Evolutionary conservation across 1,140 invertebrate genomes (phyloP).

Genomic region (Rhagoletis pomonella): DNA sequence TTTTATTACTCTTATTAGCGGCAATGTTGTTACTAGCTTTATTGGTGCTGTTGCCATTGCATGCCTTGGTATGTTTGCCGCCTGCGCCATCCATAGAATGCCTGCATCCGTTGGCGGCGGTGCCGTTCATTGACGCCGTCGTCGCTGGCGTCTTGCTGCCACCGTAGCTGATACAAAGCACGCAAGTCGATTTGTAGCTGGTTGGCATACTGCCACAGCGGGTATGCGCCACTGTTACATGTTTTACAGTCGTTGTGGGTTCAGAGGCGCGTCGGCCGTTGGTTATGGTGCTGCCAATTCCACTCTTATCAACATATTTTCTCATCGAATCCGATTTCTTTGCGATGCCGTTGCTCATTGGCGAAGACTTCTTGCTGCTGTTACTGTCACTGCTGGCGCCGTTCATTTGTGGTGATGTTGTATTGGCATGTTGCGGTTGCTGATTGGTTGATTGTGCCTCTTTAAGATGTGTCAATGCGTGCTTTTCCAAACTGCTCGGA

Average conservation of each 20-base stretch:
- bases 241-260: constrained; percentile 45
- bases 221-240: constrained; percentile 56
- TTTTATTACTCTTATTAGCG: constrained; percentile 40
- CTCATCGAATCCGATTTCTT: background rate
- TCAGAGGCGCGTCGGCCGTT: constrained; percentile 55
- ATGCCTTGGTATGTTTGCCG: constrained; percentile 15
- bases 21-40: background rate
- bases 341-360: background rate
- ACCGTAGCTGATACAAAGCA: constrained; percentile 23
- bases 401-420: constrained; percentile 46
- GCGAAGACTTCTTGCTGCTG: constrained; percentile 36
- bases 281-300: background rate
- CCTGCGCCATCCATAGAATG: constrained; percentile 42
- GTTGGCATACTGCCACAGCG: constrained; percentile 59
- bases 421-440: background rate
- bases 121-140: background rate
- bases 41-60: constrained; percentile 21
- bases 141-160: background rate
- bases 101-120: constrained; percentile 45
- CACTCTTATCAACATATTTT: background rate
- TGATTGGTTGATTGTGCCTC: constrained; percentile 55
- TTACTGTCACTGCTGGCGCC: constrained; percentile 9
- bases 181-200: constrained; percentile 52
- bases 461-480: constrained; percentile 35
- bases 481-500: constrained; percentile 27